Evolutionary conservation across 2,113 vertebrate genomes (phyloP).

Genomic region (Oryzias woworae): DNA sequence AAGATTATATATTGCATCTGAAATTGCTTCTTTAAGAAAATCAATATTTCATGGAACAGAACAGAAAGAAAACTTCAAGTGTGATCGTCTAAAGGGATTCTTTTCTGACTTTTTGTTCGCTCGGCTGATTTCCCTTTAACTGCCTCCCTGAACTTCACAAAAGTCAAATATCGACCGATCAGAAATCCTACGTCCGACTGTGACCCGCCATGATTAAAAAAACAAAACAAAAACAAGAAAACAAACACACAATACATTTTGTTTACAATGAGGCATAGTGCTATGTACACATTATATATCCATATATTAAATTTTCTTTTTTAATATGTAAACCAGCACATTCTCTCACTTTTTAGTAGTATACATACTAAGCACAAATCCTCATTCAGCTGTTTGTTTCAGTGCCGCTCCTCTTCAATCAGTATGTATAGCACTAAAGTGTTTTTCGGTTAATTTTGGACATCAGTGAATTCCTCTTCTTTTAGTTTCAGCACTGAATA

Average conservation of each 20-base stretch:
- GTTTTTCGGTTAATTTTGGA: constrained; percentile 50
- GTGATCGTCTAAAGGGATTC: constrained; percentile 72
- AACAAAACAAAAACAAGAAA: constrained; percentile 33
- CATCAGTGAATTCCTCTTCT: constrained; percentile 45
- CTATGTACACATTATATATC: constrained; percentile 81
- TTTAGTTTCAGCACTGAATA: constrained; percentile 68
- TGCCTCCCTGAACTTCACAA: constrained; percentile 66
- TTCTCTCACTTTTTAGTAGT: constrained; percentile 79
- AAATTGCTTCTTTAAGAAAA: constrained; percentile 69
- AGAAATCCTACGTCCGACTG: constrained; percentile 41
- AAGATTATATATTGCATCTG: constrained; percentile 78
- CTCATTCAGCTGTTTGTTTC: constrained; percentile 62
- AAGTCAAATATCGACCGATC: constrained; percentile 33
- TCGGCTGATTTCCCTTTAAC: constrained; percentile 60
- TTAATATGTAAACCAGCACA: constrained; percentile 83
- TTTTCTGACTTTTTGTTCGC: constrained; percentile 33
- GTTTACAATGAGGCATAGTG: constrained; percentile 80
- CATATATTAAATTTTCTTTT: constrained; percentile 69
- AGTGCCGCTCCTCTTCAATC: constrained; percentile 41
- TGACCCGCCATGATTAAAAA: constrained; percentile 54
- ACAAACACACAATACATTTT: constrained; percentile 72
- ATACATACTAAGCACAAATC: constrained; percentile 78
- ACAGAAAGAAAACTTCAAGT: constrained; percentile 48
- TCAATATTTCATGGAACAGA: constrained; percentile 40
- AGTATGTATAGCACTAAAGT: constrained; percentile 73